A percentile compares a stretch with the other conserved stretches of the same genome.
Evolutionary conservation across 2,797 vertebrate genomes (phyloP).

Genomic region (Rhabdomys pumilio): DNA sequence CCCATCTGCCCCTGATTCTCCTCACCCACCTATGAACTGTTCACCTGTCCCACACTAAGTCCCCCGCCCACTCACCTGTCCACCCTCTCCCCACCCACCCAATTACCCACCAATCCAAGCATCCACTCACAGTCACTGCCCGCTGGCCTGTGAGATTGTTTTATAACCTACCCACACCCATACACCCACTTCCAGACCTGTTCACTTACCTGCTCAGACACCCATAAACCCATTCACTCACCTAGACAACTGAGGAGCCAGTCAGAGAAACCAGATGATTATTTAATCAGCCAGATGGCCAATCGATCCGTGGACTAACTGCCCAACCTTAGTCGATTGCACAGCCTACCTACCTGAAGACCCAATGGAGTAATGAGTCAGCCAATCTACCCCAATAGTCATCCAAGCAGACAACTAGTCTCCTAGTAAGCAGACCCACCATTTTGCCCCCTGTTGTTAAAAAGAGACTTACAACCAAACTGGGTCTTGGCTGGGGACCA

Average conservation of each 20-base stretch:
- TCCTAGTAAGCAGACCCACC: neutral
- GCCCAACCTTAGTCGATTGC: neutral
- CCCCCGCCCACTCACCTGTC: neutral
- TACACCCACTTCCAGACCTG: neutral
- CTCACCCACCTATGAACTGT: fast-evolving
- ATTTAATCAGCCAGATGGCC: neutral
- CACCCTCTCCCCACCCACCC: neutral
- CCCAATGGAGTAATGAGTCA: too few species aligned
- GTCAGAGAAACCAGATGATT: neutral
- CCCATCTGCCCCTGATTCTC: neutral
- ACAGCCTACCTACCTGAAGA: neutral
- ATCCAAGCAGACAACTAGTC: neutral
- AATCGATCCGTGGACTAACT: neutral
- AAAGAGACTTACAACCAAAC: neutral
- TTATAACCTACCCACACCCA: neutral
- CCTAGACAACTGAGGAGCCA: neutral
- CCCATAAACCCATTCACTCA: neutral
- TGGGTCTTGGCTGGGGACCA: neutral
- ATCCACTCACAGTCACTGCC: neutral
- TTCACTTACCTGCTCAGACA: neutral
- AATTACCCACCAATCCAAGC: too few species aligned
- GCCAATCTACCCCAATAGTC: neutral
- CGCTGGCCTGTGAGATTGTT: neutral
- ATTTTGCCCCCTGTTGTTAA: neutral
- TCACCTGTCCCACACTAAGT: neutral